Base-by-base conservation (phyloP, 37 sponge, comb jelly and placozoan species). In the Haliclona indistincta region DNA sequence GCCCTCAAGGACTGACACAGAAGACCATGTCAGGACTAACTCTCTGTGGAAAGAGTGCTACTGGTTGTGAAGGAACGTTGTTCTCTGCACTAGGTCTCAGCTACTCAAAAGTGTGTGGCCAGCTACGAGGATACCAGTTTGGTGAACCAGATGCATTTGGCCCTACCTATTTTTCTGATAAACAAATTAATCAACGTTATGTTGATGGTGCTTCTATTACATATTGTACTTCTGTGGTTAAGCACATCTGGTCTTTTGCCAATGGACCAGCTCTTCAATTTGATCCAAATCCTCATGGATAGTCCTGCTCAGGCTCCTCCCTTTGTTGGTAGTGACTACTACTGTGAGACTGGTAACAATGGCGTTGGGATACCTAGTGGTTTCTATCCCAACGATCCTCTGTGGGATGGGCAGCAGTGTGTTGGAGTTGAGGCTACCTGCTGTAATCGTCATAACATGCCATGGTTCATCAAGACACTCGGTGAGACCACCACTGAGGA, bases 321-420 rank as follows among this genome's bases (percentile, higher is more conserved):
- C 7, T 58, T 58, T 58, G 60, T 58, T 11, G 60, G 60, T 6
- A 58, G n/a, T 58, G 60, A 58, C 25, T 58, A n/a, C 60, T 58
- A 58, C 28, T 58, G 60, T 58, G 60, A 58, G 25, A 7, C 60
- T 6, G 60, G 60, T n/a, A n/a, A n/a, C 22, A n/a, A n/a, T n/a
- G n/a, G n/a, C n/a, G n/a, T n/a, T n/a, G n/a, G n/a, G n/a, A n/a
- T n/a, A n/a, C n/a, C n/a, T n/a, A 58, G n/a, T 20, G 23, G 6
- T 6, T 58, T 58, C 25, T 58, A 6, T 58, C 25, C 25, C 23
- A 7, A 8, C n/a, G 60, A 58, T 58, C 60, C 28, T 7, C 60
- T 58, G 26, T 58, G 60, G 60, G 60, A 58, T 20, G 25, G 60
- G 28, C 13, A 58, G 25, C 60, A 58, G n/a, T 58, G 60, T 58